Percentiles rank a stretch among this genome's conserved stretches.
Conservation (phyloP, 2,888 invertebrate species). For the Drosophila pseudotalamancana region DNA sequence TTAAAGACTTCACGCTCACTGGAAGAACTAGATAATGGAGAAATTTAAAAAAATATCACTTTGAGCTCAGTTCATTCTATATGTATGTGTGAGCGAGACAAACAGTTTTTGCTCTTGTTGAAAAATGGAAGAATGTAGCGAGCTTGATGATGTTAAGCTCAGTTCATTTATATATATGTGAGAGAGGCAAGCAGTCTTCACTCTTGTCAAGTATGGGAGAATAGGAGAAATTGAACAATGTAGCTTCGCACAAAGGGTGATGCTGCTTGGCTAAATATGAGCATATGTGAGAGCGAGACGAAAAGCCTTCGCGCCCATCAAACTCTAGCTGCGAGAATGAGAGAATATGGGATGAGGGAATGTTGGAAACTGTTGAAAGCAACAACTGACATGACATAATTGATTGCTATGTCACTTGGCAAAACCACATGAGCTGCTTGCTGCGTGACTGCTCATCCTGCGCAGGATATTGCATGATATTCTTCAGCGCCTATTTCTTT, state of each 20-base stretch:
- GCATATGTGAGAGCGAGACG: background rate
- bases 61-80: too few species aligned
- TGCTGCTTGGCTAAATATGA: too few species aligned
- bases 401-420: conserved; percentile 1
- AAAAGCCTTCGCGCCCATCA: background rate
- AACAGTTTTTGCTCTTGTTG: too few species aligned
- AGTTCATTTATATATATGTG: background rate
- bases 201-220: too few species aligned
- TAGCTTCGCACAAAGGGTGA: too few species aligned
- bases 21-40: too few species aligned
- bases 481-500: conserved; percentile 72
- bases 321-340: background rate
- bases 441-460: conserved; percentile 5
- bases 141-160: too few species aligned
- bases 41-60: too few species aligned
- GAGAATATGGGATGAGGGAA: background rate
- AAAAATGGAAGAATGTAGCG: too few species aligned
- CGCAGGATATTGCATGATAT: conserved; percentile 30
- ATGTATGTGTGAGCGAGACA: too few species aligned
- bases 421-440: background rate
- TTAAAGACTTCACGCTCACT: too few species aligned
- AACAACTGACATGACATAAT: conserved; percentile 2
- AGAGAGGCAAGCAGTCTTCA: background rate
- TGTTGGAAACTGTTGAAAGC: background rate
- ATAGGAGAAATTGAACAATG: too few species aligned